Percentiles rank a stretch among this genome's conserved stretches.
phyloP scores from a whole-genome alignment of 2,113 vertebrate species.

The Caranx melampygus region DNA sequence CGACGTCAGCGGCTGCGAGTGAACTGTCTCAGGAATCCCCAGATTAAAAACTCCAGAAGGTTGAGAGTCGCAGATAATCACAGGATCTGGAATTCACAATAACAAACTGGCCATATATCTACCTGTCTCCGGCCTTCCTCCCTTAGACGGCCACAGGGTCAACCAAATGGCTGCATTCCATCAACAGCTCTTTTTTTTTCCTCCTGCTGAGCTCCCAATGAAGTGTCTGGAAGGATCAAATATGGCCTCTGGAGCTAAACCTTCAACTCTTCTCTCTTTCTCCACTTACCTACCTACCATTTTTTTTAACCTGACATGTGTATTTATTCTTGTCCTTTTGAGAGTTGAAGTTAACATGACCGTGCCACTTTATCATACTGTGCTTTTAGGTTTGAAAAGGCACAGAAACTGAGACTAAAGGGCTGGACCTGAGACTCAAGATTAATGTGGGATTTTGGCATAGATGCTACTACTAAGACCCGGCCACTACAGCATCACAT shows the following conservation, averaged over 20 bases:
- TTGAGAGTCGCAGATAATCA: conserved; percentile 95
- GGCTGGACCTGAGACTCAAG: conserved; percentile 14
- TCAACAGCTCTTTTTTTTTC: conserved; percentile 78
- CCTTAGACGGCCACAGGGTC: conserved; percentile 90
- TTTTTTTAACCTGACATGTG: conserved; percentile 6
- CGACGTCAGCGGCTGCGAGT: conserved; percentile 80
- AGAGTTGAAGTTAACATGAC: conserved; percentile 16
- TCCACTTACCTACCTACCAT: neutral
- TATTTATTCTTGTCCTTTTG: conserved; percentile 39
- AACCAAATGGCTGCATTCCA: conserved; percentile 91
- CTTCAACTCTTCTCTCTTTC: conserved; percentile 51
- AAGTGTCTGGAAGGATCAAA: conserved; percentile 82
- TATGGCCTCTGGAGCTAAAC: conserved; percentile 62
- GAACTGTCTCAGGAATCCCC: conserved; percentile 93
- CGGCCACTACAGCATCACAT: conserved; percentile 19
- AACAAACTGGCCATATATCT: conserved; percentile 99
- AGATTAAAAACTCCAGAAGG: conserved; percentile 96
- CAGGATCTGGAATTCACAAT: conserved; percentile 98
- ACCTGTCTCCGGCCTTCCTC: conserved; percentile 97
- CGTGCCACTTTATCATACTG: conserved; percentile 12
- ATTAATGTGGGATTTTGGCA: conserved; percentile 40
- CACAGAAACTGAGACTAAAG: conserved; percentile 8
- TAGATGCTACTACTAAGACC: conserved; percentile 34
- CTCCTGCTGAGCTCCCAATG: conserved; percentile 68
- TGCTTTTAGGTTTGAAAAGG: conserved; percentile 9